Evolutionary conservation across 2,113 vertebrate genomes (phyloP), one percentile per base, ranked within the genome.

Genomic region (Scalopus aquaticus): DNA sequence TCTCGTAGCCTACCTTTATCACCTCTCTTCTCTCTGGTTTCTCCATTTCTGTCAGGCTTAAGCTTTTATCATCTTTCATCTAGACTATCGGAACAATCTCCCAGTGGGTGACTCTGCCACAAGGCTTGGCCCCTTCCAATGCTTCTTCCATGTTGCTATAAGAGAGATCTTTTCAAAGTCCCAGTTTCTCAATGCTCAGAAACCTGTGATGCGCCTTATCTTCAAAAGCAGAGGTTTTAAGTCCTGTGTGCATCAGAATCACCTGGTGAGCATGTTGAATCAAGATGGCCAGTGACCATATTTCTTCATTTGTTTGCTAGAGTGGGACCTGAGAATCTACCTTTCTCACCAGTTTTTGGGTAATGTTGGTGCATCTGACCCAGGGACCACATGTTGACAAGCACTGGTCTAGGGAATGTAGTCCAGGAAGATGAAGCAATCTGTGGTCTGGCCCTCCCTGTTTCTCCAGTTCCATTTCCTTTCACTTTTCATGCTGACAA

Each of bases 391-490:
- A n/a, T 30, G 70, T 78, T 39, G 32, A 46, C 74, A 90, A 85
- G 42, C 64, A 88, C 35, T 62, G 35, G 28, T 56, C 13, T 54
- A 32, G n/a, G 94, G 28, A 67, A 84, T 32, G 19, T 54, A 79
- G 24, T 35, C 46, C 35, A 54, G 73, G 37, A 54, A 60, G 28
- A 70, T 39, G 37, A 56, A 28, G 28, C 32, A 49, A 9, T 72
- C 39, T 81, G 30, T 84, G 65, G 49, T 22, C 60, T 11, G 22
- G 30, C 28, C 56, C 77, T 20, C 11, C 32, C 46, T 77, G 1
- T 60, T 90, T 92, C 76, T 73, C 65, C 39, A 56, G 17, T 44
- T 91, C 78, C 30, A 20, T 91, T 88, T 94, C 81, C 62, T 88
- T 96, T 92, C 62, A 46, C 32, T 85, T 49, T 85, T 77, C 35